phyloP scores from a whole-genome alignment of 2,113 vertebrate genomes.

The Ammodytes dubius region DNA sequence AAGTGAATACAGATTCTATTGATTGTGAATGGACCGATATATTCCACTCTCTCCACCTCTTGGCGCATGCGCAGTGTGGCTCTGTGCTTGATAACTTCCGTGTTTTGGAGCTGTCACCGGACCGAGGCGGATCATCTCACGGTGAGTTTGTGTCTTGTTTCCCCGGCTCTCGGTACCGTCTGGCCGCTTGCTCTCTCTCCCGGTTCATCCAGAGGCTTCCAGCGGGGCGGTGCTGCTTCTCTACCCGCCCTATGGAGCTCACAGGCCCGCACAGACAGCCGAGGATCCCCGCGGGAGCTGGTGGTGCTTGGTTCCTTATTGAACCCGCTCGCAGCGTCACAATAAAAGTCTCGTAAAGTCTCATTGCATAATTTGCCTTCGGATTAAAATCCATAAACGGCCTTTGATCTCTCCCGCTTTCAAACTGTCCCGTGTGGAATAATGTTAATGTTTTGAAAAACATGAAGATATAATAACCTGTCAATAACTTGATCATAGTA shows the following conservation, averaged over 20 bases:
- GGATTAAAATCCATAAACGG: no score
- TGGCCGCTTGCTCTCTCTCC: background rate
- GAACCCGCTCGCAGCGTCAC: constrained; percentile 43
- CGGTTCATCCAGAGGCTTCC: background rate
- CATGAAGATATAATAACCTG: no score
- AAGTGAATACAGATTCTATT: no score
- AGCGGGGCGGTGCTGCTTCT: background rate
- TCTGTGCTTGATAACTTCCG: constrained; percentile 47
- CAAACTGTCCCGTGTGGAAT: no score
- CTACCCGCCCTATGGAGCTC: background rate
- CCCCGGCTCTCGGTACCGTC: background rate
- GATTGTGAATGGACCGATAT: no score
- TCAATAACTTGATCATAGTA: no score
- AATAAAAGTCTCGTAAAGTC: constrained; percentile 41
- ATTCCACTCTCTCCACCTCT: background rate
- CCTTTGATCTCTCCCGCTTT: no score
- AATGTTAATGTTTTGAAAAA: no score
- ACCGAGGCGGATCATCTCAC: constrained; percentile 38
- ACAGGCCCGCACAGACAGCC: constrained; percentile 12
- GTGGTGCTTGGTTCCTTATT: constrained; percentile 57
- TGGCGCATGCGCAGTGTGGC: constrained; percentile 57
- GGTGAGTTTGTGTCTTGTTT: constrained; percentile 65
- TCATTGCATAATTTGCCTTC: background rate
- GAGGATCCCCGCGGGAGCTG: constrained; percentile 20
- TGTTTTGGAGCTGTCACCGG: constrained; percentile 60